Base-by-base conservation (phyloP, 2,888 invertebrate genomes). In the Linyphia triangularis region DNA sequence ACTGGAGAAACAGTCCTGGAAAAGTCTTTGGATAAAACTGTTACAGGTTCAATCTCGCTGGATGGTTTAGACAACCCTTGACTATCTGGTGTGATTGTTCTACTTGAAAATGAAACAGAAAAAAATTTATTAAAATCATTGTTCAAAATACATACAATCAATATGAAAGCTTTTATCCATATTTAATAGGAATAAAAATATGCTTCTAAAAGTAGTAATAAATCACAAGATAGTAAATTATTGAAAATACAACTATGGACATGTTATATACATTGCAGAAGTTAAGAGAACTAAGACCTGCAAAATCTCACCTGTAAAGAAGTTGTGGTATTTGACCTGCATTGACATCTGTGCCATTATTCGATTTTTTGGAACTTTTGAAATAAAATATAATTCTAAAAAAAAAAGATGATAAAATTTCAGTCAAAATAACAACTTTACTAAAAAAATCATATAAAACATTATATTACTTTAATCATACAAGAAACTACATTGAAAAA, bases 271-370 rank as follows among this genome's bases (percentile, higher is more conserved):
- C 40, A 10, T 40, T 10, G 40, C 40, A 40, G 40, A 13, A 40
- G 13, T 40, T 10, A 40, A 10, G 13, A 40, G 13, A 40, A 10
- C 9, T 10, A 40, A 40, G 1, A 0, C 40, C 7, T 40, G 13
- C 10, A 61, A 26, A 63, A 10, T 10, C 94, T 26, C 95, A 94
- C 91, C 96, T 95, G 92, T 96, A 96, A 10, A 96, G 93, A 37
- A 99, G 94, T 92, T 97, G 97, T 0, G 99, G 99, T 91, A 99
- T 97, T 93, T 99, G 99, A 0, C 99, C 99, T 0, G 98, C 98
- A 92, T 98, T 98, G 0, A 98, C 97, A 92, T 99, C 99, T 0
- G 99, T 99, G 26, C 99, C 99, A 92, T 99, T 99, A 92, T 99
- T 99, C 0, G 99, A 98, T 93, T 97, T 97, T 92, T 97, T 97